Conservation (phyloP, 2,797 vertebrate genomes). For the Macropus fuliginosus region DNA sequence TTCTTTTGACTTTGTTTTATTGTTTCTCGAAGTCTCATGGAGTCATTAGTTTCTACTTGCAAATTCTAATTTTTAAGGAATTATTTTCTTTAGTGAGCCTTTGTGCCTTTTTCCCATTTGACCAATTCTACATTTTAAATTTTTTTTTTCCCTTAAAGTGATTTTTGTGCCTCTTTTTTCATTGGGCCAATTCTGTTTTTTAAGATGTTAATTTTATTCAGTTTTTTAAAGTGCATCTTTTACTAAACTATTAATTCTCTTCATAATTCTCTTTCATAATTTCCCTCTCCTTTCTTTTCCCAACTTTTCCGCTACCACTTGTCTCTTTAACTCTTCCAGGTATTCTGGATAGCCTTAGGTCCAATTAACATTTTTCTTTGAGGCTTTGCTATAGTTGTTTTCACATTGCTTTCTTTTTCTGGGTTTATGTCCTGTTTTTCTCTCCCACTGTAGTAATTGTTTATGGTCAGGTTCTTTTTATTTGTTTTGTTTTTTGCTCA, state of each 20-base stretch:
- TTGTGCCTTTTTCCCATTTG: neutral
- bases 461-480: neutral
- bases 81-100: neutral
- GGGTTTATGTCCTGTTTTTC: neutral
- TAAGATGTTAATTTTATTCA: neutral
- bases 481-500: neutral
- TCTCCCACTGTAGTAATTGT: neutral
- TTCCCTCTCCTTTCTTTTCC: neutral
- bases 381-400: neutral
- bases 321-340: neutral
- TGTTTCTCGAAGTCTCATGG: neutral
- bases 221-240: neutral
- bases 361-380: neutral
- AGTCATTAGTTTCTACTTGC: neutral
- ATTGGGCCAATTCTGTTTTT: neutral
- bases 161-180: neutral
- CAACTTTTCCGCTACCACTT: neutral
- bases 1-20: neutral
- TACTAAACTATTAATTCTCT: neutral
- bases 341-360: neutral
- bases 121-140: neutral
- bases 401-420: neutral
- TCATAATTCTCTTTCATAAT: neutral
- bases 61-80: neutral
- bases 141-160: neutral